phyloP scores from a whole-genome alignment of 2,113 vertebrate species.

The Terrapene triunguis region DNA sequence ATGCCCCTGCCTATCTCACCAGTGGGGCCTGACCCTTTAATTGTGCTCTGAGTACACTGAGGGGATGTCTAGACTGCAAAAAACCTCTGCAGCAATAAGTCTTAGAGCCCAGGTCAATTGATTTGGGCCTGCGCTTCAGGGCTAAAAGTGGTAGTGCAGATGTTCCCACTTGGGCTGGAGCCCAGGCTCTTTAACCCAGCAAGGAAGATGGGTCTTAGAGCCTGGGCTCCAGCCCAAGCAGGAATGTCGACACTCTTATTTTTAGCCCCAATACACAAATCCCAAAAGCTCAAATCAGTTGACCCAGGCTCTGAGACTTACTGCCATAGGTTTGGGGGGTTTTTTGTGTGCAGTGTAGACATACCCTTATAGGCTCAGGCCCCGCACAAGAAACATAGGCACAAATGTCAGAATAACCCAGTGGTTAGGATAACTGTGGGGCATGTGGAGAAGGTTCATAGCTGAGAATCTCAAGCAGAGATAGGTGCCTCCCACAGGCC shows the following conservation, averaged over 20 bases:
- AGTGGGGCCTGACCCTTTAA: not conserved
- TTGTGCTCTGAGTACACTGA: not conserved
- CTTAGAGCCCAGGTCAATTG: not conserved
- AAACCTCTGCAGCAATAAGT: not conserved
- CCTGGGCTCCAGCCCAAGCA: not conserved
- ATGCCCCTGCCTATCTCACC: not conserved
- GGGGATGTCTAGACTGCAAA: not conserved
- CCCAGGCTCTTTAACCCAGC: not conserved
- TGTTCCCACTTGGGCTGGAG: not conserved
- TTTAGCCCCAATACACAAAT: not conserved
- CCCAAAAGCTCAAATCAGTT: not conserved
- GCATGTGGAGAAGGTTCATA: not conserved
- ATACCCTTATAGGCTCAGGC: not conserved
- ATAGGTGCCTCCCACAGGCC: not conserved
- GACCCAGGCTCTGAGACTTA: not conserved
- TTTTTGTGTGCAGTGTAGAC: not conserved
- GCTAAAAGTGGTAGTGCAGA: not conserved
- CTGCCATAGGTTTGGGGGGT: not conserved
- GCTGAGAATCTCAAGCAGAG: not conserved
- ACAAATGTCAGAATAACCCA: not conserved
- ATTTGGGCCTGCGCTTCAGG: not conserved
- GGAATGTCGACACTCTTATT: not conserved
- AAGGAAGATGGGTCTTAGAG: not conserved
- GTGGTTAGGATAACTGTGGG: too few species aligned
- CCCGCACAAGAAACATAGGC: not conserved